These are phyloP conservation scores for Hippopotamus amphibius DNA, from an alignment of 2,113 vertebrate genomes.

Conservation along the genomic window DNA sequence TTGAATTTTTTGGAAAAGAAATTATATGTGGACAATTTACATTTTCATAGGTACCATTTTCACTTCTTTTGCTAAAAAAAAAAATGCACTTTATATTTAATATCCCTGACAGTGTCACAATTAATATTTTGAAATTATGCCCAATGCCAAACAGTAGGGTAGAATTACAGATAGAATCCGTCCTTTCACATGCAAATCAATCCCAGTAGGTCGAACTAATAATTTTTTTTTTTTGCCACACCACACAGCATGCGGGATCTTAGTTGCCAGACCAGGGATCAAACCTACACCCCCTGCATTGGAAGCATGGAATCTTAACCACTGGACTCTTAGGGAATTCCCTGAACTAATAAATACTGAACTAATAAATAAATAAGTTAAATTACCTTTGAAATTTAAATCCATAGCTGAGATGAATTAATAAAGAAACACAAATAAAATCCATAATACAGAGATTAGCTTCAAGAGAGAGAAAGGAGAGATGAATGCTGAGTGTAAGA, in stretches of 20 bases:
- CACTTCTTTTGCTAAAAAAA: background rate
- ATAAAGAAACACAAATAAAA: background rate
- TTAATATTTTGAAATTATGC: background rate
- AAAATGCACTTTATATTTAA: background rate
- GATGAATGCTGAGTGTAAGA: background rate
- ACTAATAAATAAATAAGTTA: no score
- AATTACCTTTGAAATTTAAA: background rate
- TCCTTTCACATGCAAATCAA: background rate
- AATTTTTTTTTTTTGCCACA: no score
- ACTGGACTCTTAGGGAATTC: no score
- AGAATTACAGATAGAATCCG: background rate
- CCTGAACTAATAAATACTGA: no score
- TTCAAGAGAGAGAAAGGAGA: background rate
- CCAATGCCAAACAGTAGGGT: background rate
- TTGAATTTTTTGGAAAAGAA: background rate
- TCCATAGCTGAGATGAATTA: background rate
- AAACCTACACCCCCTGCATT: no score
- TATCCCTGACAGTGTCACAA: background rate
- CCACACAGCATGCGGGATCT: no score
- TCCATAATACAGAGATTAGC: background rate
- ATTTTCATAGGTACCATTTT: background rate
- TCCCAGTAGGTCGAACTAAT: background rate
- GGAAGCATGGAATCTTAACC: no score
- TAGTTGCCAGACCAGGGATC: no score
- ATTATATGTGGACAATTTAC: background rate